Evolutionary conservation across 2,113 vertebrate genomes (phyloP).

Genomic region (Xiphorhynchus elegans): DNA sequence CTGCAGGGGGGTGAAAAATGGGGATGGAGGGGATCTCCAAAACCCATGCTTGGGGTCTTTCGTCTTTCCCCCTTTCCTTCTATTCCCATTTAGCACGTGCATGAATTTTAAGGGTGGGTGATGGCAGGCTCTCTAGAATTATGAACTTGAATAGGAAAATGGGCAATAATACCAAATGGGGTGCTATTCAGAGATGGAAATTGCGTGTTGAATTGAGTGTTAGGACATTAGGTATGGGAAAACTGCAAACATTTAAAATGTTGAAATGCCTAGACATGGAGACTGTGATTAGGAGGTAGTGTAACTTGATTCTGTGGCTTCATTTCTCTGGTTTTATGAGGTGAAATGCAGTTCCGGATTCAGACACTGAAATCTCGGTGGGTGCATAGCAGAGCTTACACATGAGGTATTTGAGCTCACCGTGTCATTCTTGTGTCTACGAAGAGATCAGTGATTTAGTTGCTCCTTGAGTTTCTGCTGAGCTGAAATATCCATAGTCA

Average conservation of each 20-base stretch:
- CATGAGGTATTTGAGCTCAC: neutral
- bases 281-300: neutral
- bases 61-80: neutral
- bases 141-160: neutral
- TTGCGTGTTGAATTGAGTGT: neutral
- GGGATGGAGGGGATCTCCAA: neutral
- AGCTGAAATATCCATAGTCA: neutral
- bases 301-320: neutral
- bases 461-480: neutral
- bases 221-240: neutral
- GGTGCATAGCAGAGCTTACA: neutral
- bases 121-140: neutral
- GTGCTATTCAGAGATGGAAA: neutral
- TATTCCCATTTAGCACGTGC: accelerated
- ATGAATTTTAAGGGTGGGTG: neutral
- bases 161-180: neutral
- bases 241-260: neutral
- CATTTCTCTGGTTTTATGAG: neutral
- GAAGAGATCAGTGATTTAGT: neutral
- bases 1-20: neutral
- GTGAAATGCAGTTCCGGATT: neutral
- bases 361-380: neutral
- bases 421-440: accelerated
- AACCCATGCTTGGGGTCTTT: neutral
- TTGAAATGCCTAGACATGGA: neutral